Evolutionary conservation across 2,113 vertebrate species (phyloP).

Genomic region (Protobothrops flavoviridis): DNA sequence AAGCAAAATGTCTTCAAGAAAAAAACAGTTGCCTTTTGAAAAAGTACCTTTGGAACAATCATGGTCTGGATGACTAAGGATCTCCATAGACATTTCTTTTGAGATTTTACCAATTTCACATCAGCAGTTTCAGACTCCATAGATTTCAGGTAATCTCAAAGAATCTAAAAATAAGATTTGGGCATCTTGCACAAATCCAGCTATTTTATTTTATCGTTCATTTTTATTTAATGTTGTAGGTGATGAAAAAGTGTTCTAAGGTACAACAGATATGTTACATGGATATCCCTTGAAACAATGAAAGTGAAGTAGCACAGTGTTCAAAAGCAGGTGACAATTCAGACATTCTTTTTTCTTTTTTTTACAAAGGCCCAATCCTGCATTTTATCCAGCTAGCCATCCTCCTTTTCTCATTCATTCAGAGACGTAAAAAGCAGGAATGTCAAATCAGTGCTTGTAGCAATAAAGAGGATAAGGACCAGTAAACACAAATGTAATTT

Average conservation of each 20-base stretch:
- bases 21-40: neutral
- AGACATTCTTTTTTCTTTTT: neutral
- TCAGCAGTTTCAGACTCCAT: neutral
- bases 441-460: neutral
- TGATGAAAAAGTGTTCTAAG: neutral
- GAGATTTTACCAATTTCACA: neutral
- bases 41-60: neutral
- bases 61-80: neutral
- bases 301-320: neutral
- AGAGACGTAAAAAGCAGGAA: too few species aligned
- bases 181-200: neutral
- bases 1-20: neutral
- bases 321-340: neutral
- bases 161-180: neutral
- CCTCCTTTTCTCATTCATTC: neutral
- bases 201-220: neutral
- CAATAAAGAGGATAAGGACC: neutral
- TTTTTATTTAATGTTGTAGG: neutral
- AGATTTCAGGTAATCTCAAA: neutral
- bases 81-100: neutral
- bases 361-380: neutral
- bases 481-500: neutral
- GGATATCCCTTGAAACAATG: neutral
- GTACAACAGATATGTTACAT: neutral
- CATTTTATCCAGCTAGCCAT: neutral